Percentiles rank a stretch among this genome's conserved stretches.
These are phyloP conservation scores for Caenorhabditis sulstoni DNA, from an alignment of 2,888 invertebrate genomes.

Conservation along the genomic window DNA sequence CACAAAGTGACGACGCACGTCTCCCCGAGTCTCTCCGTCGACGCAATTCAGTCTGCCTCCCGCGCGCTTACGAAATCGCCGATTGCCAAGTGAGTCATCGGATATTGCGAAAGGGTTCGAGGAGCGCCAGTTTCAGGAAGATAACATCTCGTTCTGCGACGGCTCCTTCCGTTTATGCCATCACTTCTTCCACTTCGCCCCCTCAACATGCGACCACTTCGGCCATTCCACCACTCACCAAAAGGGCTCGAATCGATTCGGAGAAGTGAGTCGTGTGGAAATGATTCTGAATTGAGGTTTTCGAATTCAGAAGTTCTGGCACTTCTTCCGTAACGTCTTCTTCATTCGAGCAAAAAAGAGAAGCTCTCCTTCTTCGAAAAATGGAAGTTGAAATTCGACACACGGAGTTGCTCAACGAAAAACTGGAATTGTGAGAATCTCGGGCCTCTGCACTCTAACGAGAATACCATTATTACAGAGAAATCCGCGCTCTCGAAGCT, in stretches of 20 bases:
- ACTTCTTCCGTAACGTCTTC: constrained; percentile 19
- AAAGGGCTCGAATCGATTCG: constrained; percentile 37
- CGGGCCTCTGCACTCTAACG: not conserved
- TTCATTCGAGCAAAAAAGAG: constrained; percentile 50
- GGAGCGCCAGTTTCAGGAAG: constrained; percentile 22
- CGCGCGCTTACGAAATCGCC: constrained; percentile 40
- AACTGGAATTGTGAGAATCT: constrained; percentile 41
- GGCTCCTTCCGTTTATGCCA: constrained; percentile 56
- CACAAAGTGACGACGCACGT: constrained; percentile 33
- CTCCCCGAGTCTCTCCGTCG: constrained; percentile 44
- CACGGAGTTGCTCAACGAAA: constrained; percentile 55
- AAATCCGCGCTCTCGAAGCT: constrained; percentile 50
- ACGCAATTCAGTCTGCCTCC: constrained; percentile 32
- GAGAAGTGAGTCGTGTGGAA: constrained; percentile 18
- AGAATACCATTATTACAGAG: too few relatives aligned
- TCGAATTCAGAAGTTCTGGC: constrained; percentile 35
- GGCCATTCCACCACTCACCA: constrained; percentile 21
- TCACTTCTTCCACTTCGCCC: constrained; percentile 56
- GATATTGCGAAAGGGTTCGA: not conserved
- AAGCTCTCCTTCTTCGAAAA: constrained; percentile 41
- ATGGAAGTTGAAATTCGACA: constrained; percentile 53
- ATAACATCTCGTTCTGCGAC: constrained; percentile 52
- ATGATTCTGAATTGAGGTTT: not conserved
- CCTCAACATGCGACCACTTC: constrained; percentile 25
- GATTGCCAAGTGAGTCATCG: constrained; percentile 27